These are phyloP conservation scores for Liparis tanakae DNA, from an alignment of 2,797 vertebrate species.

Conservation along the genomic window DNA sequence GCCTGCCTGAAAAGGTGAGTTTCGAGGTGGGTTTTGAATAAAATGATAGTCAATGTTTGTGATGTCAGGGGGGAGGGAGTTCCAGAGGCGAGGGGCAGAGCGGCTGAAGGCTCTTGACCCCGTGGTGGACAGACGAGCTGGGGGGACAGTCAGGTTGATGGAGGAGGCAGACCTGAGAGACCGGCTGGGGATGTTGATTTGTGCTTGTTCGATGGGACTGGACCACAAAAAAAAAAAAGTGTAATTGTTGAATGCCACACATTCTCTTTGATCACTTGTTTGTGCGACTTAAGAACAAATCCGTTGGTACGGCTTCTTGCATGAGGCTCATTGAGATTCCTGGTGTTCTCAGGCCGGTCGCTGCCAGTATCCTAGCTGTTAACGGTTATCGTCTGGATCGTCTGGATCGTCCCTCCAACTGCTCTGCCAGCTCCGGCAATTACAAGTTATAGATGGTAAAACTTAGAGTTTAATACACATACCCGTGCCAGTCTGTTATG, in stretches of 20 bases:
- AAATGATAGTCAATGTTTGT: too few relatives aligned
- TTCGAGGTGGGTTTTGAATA: too few relatives aligned
- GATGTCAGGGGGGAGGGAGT: too few relatives aligned
- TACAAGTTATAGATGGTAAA: neutral
- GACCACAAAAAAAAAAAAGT: neutral
- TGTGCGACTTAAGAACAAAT: neutral
- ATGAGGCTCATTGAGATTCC: neutral
- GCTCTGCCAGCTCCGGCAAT: constrained; percentile 13
- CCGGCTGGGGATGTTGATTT: too few relatives aligned
- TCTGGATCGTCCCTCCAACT: constrained; percentile 19
- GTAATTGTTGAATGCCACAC: neutral
- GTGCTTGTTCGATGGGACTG: neutral
- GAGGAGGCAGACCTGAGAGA: too few relatives aligned
- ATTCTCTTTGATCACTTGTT: neutral
- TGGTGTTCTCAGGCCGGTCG: neutral
- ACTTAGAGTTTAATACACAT: neutral
- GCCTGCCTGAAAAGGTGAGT: too few relatives aligned
- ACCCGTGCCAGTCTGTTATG: constrained; percentile 10
- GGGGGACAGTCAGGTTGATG: too few relatives aligned
- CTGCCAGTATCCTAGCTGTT: constrained; percentile 5
- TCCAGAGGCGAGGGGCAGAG: too few relatives aligned
- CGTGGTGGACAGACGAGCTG: too few relatives aligned
- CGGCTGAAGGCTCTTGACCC: too few relatives aligned
- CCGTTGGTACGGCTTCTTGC: neutral
- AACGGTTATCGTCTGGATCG: constrained; percentile 36